A percentile compares a stretch with the other conserved stretches of the same genome.
Conservation (phyloP, 2,888 invertebrate genomes). For the Cephus nigrinus region DNA sequence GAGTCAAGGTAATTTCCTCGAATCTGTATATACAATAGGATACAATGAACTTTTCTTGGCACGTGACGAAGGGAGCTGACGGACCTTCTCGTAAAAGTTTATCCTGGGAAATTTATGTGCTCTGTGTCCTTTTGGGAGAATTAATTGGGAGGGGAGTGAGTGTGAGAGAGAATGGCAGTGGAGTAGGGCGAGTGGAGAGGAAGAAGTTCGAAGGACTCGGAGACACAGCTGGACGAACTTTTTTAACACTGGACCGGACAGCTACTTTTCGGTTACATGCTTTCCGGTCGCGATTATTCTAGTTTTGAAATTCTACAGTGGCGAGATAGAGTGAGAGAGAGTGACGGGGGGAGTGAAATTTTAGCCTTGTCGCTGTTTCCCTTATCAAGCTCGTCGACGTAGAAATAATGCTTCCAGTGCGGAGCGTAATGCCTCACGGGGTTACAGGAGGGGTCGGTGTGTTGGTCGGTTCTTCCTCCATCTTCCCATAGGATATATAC, state of each 20-base stretch:
- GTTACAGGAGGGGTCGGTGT: neutral
- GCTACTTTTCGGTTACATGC: neutral
- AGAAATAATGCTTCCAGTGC: neutral
- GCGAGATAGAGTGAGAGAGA: constrained; percentile 14
- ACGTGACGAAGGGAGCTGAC: neutral
- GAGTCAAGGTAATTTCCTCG: neutral
- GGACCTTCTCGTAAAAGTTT: neutral
- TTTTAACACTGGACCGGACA: neutral
- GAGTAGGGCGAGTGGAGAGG: constrained; percentile 1
- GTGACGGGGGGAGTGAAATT: neutral
- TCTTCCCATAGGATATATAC: neutral
- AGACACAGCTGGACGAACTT: neutral
- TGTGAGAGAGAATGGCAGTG: neutral
- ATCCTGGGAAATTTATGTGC: neutral
- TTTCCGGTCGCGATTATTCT: neutral
- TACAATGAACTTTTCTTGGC: neutral
- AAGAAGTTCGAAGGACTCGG: constrained; percentile 7
- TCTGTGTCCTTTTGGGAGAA: neutral
- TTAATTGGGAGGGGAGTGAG: constrained; percentile 7
- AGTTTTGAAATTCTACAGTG: constrained; percentile 7
- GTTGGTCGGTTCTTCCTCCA: neutral
- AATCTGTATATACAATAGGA: neutral
- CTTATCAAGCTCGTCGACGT: neutral
- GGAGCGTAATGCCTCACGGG: neutral
- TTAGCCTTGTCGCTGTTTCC: neutral